Base-by-base conservation (phyloP, 2,797 vertebrate species). In the Dipus sagitta region DNA sequence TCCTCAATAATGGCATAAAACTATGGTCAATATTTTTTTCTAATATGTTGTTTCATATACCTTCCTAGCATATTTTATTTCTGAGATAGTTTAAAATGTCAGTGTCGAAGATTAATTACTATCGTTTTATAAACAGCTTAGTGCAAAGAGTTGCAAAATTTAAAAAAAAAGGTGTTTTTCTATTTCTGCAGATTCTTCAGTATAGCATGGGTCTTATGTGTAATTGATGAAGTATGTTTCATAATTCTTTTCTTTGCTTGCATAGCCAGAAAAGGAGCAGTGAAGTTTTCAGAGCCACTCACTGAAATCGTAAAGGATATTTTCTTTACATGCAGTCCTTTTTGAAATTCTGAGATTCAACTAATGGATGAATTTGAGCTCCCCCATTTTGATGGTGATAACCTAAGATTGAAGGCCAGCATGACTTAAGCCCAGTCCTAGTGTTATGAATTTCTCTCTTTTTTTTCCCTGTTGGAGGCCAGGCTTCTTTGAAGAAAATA, bases 331-430 rank as follows among this genome's bases (percentile, higher is more conserved):
- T 85, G 34, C 52, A 47, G 92, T 90, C 7, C 42, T 32, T 92
- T 94, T 47, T 86, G 80, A 94, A 90, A 89, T 90, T 93, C 42
- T 52, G 38, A 89, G 86, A 71, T 75, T 83, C 83, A 58, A 20
- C 17, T 62, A 68, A 79, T 47, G 24, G 34, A 6, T 32, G 28
- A 30, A 30, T 80, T 95, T 93, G 26, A 34, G 2, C 4, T 47
- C 8, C 26, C 23, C 34, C 67, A 1, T 86, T 21, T 87, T 54
- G 42, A n/a, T 89, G 72, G 12, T 79, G 34, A 38, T 77, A 32
- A 23, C 32, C 42, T 83, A n/a, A 83, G 58, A 38, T 30, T 20
- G 72, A 72, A 79, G 60, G 52, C 78, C 58, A 42, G 21, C 80
- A 81, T 74, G n/a, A 75, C 70, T 81, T 58, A 60, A 14, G 89